Evolutionary conservation across 2,113 vertebrate genomes (phyloP).

Genomic region (Xenopus laevis): DNA sequence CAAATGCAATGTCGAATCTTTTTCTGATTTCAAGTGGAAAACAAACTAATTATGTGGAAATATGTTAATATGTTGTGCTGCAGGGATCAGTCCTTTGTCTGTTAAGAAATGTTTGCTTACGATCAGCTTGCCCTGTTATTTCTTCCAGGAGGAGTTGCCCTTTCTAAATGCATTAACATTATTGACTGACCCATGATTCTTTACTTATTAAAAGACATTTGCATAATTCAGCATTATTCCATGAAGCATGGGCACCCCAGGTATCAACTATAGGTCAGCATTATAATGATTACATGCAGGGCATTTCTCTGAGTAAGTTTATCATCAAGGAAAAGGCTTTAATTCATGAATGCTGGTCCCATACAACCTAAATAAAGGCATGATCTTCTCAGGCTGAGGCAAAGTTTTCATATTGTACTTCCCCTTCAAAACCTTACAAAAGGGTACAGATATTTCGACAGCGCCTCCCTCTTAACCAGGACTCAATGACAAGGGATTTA

Average conservation of each 20-base stretch:
- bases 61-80: slow-evolving; percentile 97
- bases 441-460: no score
- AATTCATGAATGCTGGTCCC: no score
- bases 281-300: neutral
- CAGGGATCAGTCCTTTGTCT: slow-evolving; percentile 73
- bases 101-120: slow-evolving; percentile 71
- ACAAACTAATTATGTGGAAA: slow-evolving; percentile 99
- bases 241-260: slow-evolving; percentile 68
- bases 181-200: slow-evolving; percentile 80
- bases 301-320: neutral
- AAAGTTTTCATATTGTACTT: no score
- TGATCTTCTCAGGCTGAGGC: no score
- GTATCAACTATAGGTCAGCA: slow-evolving; percentile 51
- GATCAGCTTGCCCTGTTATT: slow-evolving; percentile 80
- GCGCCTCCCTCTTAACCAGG: no score
- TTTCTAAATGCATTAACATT: slow-evolving; percentile 94
- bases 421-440: no score
- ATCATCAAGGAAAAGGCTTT: no score
- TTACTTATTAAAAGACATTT: slow-evolving; percentile 83
- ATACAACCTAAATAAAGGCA: no score
- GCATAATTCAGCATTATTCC: slow-evolving; percentile 87
- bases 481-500: no score
- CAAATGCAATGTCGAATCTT: slow-evolving; percentile 82
- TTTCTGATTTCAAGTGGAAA: slow-evolving; percentile 99
- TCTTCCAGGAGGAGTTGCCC: slow-evolving; percentile 94